These are phyloP conservation scores for Ennomos erosarius DNA, from an alignment of 2,888 invertebrate genomes.

Conservation along the genomic window DNA sequence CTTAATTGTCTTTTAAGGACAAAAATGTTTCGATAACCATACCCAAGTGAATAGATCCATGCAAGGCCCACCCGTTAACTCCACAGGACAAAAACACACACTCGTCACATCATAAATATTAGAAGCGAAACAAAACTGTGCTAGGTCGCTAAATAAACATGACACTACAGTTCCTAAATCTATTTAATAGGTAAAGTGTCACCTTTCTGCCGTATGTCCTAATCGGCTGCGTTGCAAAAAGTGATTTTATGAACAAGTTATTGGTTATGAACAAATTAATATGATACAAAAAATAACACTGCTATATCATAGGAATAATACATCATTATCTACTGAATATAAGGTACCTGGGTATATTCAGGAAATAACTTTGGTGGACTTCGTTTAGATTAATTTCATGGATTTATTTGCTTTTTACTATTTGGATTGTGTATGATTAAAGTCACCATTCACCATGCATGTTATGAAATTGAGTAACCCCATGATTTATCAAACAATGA, in stretches of 20 bases:
- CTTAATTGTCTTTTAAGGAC: neutral
- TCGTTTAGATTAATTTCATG: neutral
- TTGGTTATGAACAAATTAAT: constrained; percentile 27
- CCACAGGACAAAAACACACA: constrained; percentile 35
- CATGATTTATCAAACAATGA: too few species aligned
- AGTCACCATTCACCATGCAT: too few species aligned
- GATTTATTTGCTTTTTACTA: neutral
- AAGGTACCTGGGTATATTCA: too few species aligned
- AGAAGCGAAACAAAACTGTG: constrained; percentile 45
- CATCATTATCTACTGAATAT: neutral
- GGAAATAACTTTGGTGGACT: too few species aligned
- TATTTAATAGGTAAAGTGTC: constrained; percentile 58
- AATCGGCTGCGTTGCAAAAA: constrained; percentile 81
- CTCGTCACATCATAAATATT: constrained; percentile 31
- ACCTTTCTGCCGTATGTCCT: constrained; percentile 82
- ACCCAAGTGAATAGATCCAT: constrained; percentile 17
- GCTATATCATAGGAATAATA: constrained; percentile 16
- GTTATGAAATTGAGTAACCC: too few species aligned
- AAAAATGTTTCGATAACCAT: constrained; percentile 20
- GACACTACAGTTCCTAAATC: constrained; percentile 48
- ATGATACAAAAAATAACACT: constrained; percentile 16
- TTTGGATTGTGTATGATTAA: too few species aligned
- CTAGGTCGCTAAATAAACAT: constrained; percentile 44
- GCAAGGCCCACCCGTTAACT: constrained; percentile 32
- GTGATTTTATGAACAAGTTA: constrained; percentile 41